Percentiles rank a stretch among this genome's conserved stretches.
Conservation (phyloP, 2,113 vertebrate genomes). For the Colinus virginianus region DNA sequence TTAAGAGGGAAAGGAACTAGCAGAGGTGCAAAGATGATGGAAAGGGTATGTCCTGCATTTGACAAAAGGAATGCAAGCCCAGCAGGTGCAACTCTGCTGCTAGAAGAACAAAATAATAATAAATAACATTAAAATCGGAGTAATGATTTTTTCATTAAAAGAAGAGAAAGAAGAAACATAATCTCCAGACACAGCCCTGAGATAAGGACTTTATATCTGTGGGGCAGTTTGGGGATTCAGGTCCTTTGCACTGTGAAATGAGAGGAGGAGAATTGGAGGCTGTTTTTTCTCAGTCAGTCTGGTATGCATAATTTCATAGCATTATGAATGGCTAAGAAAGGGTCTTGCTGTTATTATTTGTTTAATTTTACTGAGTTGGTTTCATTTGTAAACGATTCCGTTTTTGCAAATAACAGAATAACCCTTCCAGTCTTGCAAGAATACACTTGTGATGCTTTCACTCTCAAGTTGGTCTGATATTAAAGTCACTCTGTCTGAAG, state of each 20-base stretch:
- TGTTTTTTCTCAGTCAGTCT: not conserved
- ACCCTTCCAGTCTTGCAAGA: not conserved
- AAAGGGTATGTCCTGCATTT: not conserved
- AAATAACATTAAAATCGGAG: not conserved
- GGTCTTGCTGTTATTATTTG: not conserved
- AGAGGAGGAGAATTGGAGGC: not conserved
- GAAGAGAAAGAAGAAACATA: not conserved
- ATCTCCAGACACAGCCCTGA: not conserved
- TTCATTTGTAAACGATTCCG: not conserved
- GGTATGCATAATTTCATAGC: not conserved
- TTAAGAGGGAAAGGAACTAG: slow-evolving; percentile 17
- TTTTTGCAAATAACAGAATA: slow-evolving; percentile 4
- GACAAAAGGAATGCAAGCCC: not conserved
- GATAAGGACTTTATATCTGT: not conserved
- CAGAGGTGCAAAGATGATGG: not conserved
- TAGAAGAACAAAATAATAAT: not conserved
- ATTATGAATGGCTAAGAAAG: not conserved
- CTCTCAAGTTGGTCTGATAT: slow-evolving; percentile 39
- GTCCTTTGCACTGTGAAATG: not conserved
- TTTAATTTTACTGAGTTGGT: not conserved
- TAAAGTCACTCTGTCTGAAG: slow-evolving; percentile 23
- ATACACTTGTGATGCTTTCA: not conserved
- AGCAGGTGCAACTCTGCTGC: not conserved
- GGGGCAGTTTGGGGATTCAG: not conserved
- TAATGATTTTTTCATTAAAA: not conserved